phyloP scores from a whole-genome alignment of 2,888 invertebrate species.

The Xylocampa areola region DNA sequence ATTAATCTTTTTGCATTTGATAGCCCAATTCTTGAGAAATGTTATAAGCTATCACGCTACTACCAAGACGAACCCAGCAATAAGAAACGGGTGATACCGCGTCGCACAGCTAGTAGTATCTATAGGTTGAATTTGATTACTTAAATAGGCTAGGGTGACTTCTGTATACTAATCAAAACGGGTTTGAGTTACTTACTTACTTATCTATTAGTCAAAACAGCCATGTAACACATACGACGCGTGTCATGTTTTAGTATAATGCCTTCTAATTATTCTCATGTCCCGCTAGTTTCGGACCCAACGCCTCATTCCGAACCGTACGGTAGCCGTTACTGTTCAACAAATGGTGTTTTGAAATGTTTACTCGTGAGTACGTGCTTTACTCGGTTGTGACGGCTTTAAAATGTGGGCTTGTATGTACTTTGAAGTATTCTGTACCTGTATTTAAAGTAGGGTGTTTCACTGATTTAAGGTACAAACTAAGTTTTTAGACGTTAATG shows the following conservation, averaged over 20 bases:
- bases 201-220: constrained; percentile 29
- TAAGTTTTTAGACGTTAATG: too few species aligned
- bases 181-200: too few species aligned
- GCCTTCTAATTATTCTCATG: constrained; percentile 57
- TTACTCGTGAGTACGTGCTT: constrained; percentile 45
- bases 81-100: too few species aligned
- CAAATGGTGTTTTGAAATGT: constrained; percentile 52
- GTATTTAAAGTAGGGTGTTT: constrained; percentile 13
- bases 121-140: too few species aligned
- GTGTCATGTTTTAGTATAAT: constrained; percentile 49
- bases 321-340: constrained; percentile 59
- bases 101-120: too few species aligned
- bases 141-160: too few species aligned
- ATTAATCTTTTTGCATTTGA: too few species aligned
- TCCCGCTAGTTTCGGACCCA: constrained; percentile 59
- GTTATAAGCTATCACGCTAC: too few species aligned
- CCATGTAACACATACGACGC: constrained; percentile 31
- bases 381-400: constrained; percentile 20
- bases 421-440: too few species aligned
- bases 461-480: background rate
- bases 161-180: background rate
- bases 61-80: too few species aligned
- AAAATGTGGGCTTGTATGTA: constrained; percentile 19
- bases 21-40: too few species aligned
- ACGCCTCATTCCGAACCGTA: constrained; percentile 39